Conservation (phyloP, 2,797 vertebrate genomes). For the Poecilia velifera region DNA sequence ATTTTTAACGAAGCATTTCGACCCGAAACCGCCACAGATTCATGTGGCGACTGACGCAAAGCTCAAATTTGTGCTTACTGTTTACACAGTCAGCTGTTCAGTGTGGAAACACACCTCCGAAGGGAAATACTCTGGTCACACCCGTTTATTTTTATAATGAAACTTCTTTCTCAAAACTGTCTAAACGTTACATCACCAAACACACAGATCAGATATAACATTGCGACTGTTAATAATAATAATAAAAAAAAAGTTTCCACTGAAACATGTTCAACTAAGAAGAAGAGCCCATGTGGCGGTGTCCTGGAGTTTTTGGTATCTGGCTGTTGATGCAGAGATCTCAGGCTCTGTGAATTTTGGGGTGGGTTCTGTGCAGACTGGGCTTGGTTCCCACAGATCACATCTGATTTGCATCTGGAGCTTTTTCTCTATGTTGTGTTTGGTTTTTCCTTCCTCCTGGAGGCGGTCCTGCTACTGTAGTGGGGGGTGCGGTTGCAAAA, state of each 20-base stretch:
- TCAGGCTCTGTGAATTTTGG: background rate
- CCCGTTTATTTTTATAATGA: background rate
- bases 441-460: background rate
- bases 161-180: background rate
- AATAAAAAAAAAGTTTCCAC: background rate
- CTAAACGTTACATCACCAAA: background rate
- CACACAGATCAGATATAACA: background rate
- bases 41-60: slow-evolving; percentile 19
- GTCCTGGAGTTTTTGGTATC: slow-evolving; percentile 6
- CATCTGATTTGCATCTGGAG: slow-evolving; percentile 7
- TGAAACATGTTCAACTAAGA: background rate
- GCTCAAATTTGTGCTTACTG: slow-evolving; percentile 26
- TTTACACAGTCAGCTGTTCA: background rate
- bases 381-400: slow-evolving; percentile 4
- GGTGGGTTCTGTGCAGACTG: background rate
- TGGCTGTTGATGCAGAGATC: background rate
- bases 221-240: background rate
- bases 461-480: background rate
- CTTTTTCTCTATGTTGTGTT: background rate
- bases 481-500: background rate
- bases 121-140: background rate
- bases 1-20: slow-evolving; percentile 55
- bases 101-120: slow-evolving; percentile 7
- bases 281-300: background rate
- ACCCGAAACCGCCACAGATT: slow-evolving; percentile 43